These are phyloP conservation scores for Epizoanthus scotinus DNA, from an alignment of 92 coral and sea anemone genomes.

Conservation along the genomic window DNA sequence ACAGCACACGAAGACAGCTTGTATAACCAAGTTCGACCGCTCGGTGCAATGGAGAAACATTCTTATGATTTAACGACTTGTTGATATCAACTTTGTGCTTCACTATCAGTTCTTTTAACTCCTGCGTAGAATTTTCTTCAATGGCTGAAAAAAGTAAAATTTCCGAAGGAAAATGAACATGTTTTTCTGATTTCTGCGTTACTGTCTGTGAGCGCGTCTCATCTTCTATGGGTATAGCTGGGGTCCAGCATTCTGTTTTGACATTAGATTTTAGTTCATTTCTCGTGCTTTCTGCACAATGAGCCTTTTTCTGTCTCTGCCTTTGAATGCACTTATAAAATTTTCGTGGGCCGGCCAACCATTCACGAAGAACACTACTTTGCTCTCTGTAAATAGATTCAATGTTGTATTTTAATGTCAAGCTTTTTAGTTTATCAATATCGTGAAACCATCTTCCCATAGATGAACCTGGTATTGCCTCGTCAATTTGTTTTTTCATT, in stretches of 20 bases:
- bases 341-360: slow-evolving; percentile 57
- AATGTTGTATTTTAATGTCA: slow-evolving; percentile 42
- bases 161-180: slow-evolving; percentile 56
- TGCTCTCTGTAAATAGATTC: slow-evolving; percentile 31
- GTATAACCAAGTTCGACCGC: slow-evolving; percentile 66
- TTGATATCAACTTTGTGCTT: slow-evolving; percentile 58
- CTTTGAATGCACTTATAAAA: slow-evolving; percentile 65
- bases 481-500: background rate
- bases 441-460: slow-evolving; percentile 56
- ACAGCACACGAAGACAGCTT: slow-evolving; percentile 57
- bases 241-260: no score
- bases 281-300: background rate
- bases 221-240: no score
- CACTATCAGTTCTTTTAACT: slow-evolving; percentile 46
- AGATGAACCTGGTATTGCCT: slow-evolving; percentile 3
- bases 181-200: slow-evolving; percentile 20
- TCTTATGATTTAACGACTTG: slow-evolving; percentile 33
- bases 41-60: slow-evolving; percentile 66
- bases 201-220: background rate
- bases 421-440: slow-evolving; percentile 58
- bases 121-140: slow-evolving; percentile 55
- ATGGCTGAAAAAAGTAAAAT: slow-evolving; percentile 56
- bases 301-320: slow-evolving; percentile 29
- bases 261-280: no score
- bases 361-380: slow-evolving; percentile 18